Base-by-base conservation (phyloP, 2,797 vertebrate species). In the Loris lydekkerianus region DNA sequence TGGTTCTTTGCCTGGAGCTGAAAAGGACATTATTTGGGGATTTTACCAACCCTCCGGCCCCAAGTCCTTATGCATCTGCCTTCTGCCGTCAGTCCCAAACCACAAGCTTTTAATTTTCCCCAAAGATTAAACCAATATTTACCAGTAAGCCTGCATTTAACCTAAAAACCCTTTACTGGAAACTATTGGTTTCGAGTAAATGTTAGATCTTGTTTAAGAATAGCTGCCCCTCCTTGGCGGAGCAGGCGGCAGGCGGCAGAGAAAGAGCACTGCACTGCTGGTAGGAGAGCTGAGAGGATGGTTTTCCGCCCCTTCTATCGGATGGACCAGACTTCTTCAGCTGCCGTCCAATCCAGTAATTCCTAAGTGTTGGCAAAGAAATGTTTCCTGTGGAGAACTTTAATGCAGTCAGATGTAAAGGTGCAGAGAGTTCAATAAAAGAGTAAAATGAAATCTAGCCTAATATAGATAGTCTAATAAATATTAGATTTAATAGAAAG, bases 21-120 rank as follows among this genome's bases (percentile, higher is more conserved):
- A 97, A 98, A 98, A 97, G 96, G 43, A 96, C 93, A 96, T 95
- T 97, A 95, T 95, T 81, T 97, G 93, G 96, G 96, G 97, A 93
- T 96, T 98, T 98, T 86, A 97, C 94, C 96, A 98, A 97, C 60
- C 65, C 67, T 97, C 97, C 5, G 15, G 96, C 97, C 96, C 94
- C 84, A 43, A 85, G 94, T 95, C 95, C 95, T 97, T 96, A 93
- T 97, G 96, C 96, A 97, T 98, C 96, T 98, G 95, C 97, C 95
- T 97, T 98, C 95, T 97, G 94, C 97, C 93, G 53, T 98, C 97
- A 94, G 97, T 98, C 96, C 95, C 93, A 97, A 97, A 97, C 96
- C 98, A 97, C 97, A 98, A 96, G 96, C 97, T 97, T 98, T 97
- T 97, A 96, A 97, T 98, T 98, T 97, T 96, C 96, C 91, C 97